phyloP scores from a whole-genome alignment of 2,113 vertebrate species.

The Chelonoidis abingdonii region DNA sequence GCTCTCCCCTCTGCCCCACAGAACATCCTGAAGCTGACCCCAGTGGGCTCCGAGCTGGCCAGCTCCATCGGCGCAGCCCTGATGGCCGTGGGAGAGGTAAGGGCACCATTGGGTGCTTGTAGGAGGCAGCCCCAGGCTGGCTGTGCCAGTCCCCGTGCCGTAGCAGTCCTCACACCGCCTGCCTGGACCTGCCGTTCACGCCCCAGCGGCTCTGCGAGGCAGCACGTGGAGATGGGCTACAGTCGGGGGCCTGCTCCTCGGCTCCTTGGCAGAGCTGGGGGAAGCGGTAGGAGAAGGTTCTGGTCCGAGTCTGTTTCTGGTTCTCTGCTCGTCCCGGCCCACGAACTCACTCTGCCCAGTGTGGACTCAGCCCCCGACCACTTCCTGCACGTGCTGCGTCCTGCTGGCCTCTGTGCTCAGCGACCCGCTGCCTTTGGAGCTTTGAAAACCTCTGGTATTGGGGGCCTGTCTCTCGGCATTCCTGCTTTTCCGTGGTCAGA shows the following conservation, averaged over 20 bases:
- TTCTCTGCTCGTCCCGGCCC: too few relatives aligned
- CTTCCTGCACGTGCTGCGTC: accelerated
- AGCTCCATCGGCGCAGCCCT: conserved; percentile 69
- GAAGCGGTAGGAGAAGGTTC: neutral
- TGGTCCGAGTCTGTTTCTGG: neutral
- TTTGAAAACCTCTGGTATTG: neutral
- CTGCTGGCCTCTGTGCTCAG: neutral
- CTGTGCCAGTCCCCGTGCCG: neutral
- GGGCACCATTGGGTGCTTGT: neutral
- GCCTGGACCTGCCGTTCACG: accelerated
- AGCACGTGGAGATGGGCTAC: neutral
- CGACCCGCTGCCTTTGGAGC: neutral
- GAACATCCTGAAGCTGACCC: conserved; percentile 78
- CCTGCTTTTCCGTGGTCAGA: too few relatives aligned
- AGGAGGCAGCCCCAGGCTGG: neutral
- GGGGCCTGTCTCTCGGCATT: too few relatives aligned
- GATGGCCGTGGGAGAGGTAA: conserved; percentile 76
- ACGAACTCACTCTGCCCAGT: neutral
- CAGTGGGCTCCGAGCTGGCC: neutral
- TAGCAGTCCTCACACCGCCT: neutral
- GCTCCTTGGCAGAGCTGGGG: too few relatives aligned
- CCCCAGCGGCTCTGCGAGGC: neutral
- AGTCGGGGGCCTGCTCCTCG: neutral
- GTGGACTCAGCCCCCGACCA: neutral
- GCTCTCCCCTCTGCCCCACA: conserved; percentile 20